phyloP scores from a whole-genome alignment of 1,140 invertebrate genomes.

The Chrysomallon squamiferum region DNA sequence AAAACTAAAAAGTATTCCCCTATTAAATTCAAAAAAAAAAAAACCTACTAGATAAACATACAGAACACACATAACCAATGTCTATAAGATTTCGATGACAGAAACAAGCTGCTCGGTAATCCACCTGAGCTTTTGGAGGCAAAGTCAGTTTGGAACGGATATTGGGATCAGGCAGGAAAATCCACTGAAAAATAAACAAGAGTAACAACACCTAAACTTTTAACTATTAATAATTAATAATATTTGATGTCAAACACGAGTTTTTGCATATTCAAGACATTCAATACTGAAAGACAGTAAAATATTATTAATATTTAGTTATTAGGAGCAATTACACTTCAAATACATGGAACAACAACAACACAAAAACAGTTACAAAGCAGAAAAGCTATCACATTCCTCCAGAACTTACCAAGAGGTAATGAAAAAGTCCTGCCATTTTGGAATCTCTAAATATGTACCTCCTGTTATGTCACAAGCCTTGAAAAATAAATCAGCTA shows the following conservation, averaged over 20 bases:
- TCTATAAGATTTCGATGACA: slow-evolving; percentile 96
- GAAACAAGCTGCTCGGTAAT: slow-evolving; percentile 96
- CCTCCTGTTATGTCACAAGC: slow-evolving; percentile 95
- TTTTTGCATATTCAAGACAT: too few relatives aligned
- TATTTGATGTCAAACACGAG: too few relatives aligned
- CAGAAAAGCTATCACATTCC: too few relatives aligned
- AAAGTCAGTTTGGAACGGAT: slow-evolving; percentile 84
- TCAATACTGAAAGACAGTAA: too few relatives aligned
- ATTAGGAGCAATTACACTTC: too few relatives aligned
- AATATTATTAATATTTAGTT: too few relatives aligned
- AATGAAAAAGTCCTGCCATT: slow-evolving; percentile 77
- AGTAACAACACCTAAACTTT: too few relatives aligned
- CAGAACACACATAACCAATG: slow-evolving; percentile 96
- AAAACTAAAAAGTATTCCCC: too few relatives aligned
- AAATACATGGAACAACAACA: too few relatives aligned
- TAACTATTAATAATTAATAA: too few relatives aligned
- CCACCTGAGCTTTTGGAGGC: slow-evolving; percentile 88
- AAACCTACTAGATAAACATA: slow-evolving; percentile 93
- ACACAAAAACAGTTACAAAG: too few relatives aligned
- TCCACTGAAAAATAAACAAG: slow-evolving; percentile 83
- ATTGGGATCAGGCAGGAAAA: slow-evolving; percentile 86
- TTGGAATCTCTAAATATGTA: slow-evolving; percentile 72
- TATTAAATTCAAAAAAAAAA: too few relatives aligned
- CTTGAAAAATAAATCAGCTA: slow-evolving; percentile 34
- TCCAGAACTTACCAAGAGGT: slow-evolving; percentile 83